Evolutionary conservation across 1,140 invertebrate genomes (phyloP).

Genomic region (Parasteatoda tepidariorum): DNA sequence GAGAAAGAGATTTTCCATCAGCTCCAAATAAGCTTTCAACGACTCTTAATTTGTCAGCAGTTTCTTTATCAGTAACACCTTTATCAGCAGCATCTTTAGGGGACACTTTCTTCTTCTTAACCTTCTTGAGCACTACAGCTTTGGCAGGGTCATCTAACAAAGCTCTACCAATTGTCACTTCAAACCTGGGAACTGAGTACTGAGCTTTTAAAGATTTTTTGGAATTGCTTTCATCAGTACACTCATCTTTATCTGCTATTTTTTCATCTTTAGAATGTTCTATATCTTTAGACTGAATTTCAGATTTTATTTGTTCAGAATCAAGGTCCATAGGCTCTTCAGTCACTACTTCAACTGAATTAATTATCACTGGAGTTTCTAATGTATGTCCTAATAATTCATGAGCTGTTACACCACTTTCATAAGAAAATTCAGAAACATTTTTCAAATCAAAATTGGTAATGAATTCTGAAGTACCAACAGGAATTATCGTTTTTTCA

Average conservation of each 20-base stretch:
- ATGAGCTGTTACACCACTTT: neutral
- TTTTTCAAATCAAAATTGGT: slow-evolving; percentile 14
- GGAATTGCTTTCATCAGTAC: neutral
- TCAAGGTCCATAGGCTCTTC: neutral
- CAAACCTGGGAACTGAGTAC: slow-evolving; percentile 76
- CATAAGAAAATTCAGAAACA: slow-evolving; percentile 6
- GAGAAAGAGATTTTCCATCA: slow-evolving; percentile 73
- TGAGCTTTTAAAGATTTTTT: slow-evolving; percentile 25
- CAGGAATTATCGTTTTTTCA: slow-evolving; percentile 24
- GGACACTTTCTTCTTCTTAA: slow-evolving; percentile 79
- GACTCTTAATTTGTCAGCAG: slow-evolving; percentile 76
- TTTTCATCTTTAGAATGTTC: neutral
- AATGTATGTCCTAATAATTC: slow-evolving; percentile 11
- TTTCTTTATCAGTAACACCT: slow-evolving; percentile 80
- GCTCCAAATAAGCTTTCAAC: slow-evolving; percentile 72
- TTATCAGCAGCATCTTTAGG: slow-evolving; percentile 77
- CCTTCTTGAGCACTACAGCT: slow-evolving; percentile 80
- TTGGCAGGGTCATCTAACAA: slow-evolving; percentile 71
- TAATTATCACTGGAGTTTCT: neutral
- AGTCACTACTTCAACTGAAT: neutral
- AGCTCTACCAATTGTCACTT: slow-evolving; percentile 75
- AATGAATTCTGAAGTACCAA: slow-evolving; percentile 12
- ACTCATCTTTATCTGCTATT: neutral
- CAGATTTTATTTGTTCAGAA: no score
- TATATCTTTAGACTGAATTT: neutral